phyloP scores from a whole-genome alignment of 2,113 vertebrate genomes.

The Thunnus maccoyii region DNA sequence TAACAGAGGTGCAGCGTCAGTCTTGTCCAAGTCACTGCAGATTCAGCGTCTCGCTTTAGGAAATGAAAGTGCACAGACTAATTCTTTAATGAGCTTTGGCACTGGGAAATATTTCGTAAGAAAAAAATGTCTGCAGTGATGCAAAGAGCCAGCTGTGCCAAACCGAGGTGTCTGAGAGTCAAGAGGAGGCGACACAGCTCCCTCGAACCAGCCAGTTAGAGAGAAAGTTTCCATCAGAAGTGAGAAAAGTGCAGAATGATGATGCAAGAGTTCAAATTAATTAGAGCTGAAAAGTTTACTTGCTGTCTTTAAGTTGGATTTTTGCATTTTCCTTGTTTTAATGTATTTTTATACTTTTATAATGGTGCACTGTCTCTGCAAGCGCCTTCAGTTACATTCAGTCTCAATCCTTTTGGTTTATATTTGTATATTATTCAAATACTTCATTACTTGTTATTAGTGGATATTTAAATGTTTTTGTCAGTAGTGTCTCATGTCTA shows the following conservation, averaged over 20 bases:
- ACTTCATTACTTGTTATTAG: too few relatives aligned
- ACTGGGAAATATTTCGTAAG: not conserved
- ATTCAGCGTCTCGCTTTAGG: slow-evolving; percentile 10
- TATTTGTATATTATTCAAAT: too few relatives aligned
- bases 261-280: too few relatives aligned
- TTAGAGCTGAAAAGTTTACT: too few relatives aligned
- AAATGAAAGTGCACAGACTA: slow-evolving; percentile 1
- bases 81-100: slow-evolving; percentile 39
- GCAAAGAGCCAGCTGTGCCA: slow-evolving; percentile 16
- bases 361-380: too few relatives aligned
- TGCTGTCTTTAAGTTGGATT: too few relatives aligned
- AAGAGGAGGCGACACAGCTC: not conserved
- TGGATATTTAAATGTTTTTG: too few relatives aligned
- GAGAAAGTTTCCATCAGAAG: not conserved
- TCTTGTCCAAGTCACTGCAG: not conserved
- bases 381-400: too few relatives aligned
- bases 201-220: not conserved
- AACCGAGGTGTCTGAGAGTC: not conserved
- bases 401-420: too few relatives aligned
- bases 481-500: too few relatives aligned
- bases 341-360: too few relatives aligned
- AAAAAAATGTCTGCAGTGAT: slow-evolving; percentile 28
- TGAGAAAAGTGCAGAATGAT: not conserved
- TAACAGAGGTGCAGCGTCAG: not conserved
- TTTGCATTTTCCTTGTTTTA: too few relatives aligned